Percentiles rank a stretch among this genome's conserved stretches.
Conservation (phyloP, 2,113 vertebrate genomes). For the Corynorhinus townsendii region DNA sequence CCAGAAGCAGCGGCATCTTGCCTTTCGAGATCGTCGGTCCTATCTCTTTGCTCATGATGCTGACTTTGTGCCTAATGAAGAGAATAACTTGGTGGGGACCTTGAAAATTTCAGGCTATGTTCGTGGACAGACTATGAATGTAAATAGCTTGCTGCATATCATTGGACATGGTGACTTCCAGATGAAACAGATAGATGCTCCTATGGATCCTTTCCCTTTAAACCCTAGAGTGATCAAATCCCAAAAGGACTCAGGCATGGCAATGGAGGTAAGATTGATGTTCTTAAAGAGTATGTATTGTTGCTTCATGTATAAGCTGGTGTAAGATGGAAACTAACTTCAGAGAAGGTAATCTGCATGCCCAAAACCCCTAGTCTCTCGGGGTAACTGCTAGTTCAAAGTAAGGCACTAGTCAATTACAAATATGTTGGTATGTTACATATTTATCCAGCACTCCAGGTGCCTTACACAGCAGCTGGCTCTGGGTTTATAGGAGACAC, state of each 20-base stretch:
- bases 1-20: slow-evolving; percentile 90
- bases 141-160: slow-evolving; percentile 92
- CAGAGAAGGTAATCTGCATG: neutral
- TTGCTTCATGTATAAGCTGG: neutral
- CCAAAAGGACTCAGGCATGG: slow-evolving; percentile 79
- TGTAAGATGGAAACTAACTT: neutral
- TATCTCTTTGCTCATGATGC: slow-evolving; percentile 87
- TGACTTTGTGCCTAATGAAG: slow-evolving; percentile 82
- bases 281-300: neutral
- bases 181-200: slow-evolving; percentile 91
- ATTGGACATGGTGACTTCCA: slow-evolving; percentile 95
- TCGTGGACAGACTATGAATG: slow-evolving; percentile 85
- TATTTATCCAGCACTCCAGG: neutral
- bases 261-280: slow-evolving; percentile 81
- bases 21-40: slow-evolving; percentile 88
- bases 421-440: neutral
- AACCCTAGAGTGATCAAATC: slow-evolving; percentile 76
- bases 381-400: neutral
- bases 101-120: slow-evolving; percentile 94
- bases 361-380: neutral
- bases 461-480: neutral
- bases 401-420: neutral
- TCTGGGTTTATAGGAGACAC: neutral
- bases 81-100: slow-evolving; percentile 83
- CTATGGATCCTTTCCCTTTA: slow-evolving; percentile 88